Percentiles rank a stretch among this genome's conserved stretches.
Conservation (phyloP, 1,140 invertebrate genomes). For the Bombyx mandarina region DNA sequence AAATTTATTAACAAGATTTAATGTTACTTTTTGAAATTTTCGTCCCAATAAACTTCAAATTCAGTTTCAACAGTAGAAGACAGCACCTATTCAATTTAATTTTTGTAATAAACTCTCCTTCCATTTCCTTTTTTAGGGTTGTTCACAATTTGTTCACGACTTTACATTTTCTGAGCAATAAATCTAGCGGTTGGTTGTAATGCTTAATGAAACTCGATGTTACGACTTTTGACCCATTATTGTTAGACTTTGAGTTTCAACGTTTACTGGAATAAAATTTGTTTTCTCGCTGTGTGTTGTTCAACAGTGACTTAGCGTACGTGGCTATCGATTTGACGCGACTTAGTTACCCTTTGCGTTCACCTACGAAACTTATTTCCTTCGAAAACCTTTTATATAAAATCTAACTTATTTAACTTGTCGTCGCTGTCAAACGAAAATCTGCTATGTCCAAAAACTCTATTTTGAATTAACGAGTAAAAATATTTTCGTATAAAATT, state of each 20-base stretch:
- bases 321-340: conserved; percentile 17
- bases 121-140: conserved; percentile 26
- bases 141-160: conserved; percentile 27
- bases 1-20: too few species aligned
- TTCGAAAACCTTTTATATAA: conserved; percentile 4
- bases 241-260: conserved; percentile 6
- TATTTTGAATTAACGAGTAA: too few species aligned
- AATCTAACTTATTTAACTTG: background rate
- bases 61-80: too few species aligned
- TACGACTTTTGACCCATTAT: conserved; percentile 22
- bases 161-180: conserved; percentile 23
- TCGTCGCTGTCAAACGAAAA: too few species aligned
- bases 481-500: too few species aligned
- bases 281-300: too few species aligned
- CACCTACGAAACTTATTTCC: conserved; percentile 9
- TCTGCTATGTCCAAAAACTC: too few species aligned
- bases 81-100: too few species aligned
- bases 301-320: background rate
- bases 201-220: conserved; percentile 28
- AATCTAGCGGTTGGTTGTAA: conserved; percentile 17
- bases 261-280: too few species aligned
- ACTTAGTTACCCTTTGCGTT: conserved; percentile 8
- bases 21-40: too few species aligned
- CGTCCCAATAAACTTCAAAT: too few species aligned
- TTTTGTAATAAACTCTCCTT: conserved; percentile 17